Conservation (phyloP, 2,113 vertebrate species). For the Ailurus styani region DNA sequence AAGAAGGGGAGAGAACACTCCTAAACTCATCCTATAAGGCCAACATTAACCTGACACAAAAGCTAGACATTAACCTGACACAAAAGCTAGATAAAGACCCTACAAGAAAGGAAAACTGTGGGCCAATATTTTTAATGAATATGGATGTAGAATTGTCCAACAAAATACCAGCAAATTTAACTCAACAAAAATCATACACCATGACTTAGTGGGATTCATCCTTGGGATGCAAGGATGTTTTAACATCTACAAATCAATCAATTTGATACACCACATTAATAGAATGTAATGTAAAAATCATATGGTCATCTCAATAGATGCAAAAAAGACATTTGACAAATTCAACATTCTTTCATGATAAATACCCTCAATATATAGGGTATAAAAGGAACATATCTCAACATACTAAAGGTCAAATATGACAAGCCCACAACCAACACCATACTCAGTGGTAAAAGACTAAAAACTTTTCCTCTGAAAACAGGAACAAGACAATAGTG, state of each 20-base stretch:
- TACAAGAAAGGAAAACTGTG: neutral
- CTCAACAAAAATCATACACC: neutral
- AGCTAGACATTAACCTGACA: neutral
- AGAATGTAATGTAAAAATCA: neutral
- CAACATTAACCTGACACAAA: neutral
- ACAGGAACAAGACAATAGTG: neutral
- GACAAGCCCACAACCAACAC: neutral
- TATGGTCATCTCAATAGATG: neutral
- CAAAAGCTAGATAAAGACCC: neutral
- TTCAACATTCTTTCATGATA: neutral
- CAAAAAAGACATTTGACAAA: neutral
- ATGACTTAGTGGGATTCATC: neutral
- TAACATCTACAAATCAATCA: neutral
- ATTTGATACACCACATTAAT: neutral
- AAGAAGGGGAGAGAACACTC: neutral
- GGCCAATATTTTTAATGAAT: neutral
- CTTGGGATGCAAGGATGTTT: neutral
- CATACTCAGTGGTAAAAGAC: neutral
- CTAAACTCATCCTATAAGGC: neutral
- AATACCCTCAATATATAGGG: neutral
- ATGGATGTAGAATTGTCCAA: neutral
- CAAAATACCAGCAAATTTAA: neutral
- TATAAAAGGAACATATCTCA: neutral
- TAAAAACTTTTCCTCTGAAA: neutral
- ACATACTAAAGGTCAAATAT: neutral